These are phyloP conservation scores for Leptinotarsa peninsularis DNA, from an alignment of 2,888 invertebrate species.

Conservation along the genomic window DNA sequence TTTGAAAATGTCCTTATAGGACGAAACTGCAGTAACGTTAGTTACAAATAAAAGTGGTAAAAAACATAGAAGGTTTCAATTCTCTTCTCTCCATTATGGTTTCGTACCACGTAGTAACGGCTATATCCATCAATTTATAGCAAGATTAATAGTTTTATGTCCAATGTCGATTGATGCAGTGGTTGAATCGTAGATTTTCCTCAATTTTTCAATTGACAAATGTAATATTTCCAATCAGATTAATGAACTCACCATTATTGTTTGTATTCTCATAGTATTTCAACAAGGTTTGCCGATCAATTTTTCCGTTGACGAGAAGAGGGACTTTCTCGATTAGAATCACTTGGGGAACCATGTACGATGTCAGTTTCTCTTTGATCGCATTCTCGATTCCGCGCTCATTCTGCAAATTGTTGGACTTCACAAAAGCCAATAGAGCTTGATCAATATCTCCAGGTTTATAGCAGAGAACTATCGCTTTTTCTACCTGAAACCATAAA, in stretches of 20 bases:
- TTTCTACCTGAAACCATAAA: conserved; percentile 69
- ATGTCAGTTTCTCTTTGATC: conserved; percentile 74
- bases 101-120: too few species aligned
- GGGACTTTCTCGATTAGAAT: conserved; percentile 82
- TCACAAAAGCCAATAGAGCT: conserved; percentile 77
- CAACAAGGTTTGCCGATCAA: conserved; percentile 82
- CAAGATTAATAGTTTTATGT: too few species aligned
- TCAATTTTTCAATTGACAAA: neutral
- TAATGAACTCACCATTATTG: conserved; percentile 71
- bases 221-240: neutral
- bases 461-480: conserved; percentile 84
- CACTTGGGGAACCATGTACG: conserved; percentile 86
- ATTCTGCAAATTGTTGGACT: conserved; percentile 62
- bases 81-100: too few species aligned
- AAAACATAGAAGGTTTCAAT: too few species aligned
- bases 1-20: too few species aligned
- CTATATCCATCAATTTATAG: too few species aligned
- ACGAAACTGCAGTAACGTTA: too few species aligned
- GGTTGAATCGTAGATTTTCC: too few species aligned
- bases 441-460: conserved; percentile 80
- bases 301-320: conserved; percentile 87
- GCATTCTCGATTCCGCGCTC: conserved; percentile 75
- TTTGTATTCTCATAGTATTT: conserved; percentile 80
- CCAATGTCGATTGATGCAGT: too few species aligned
- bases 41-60: too few species aligned